Evolutionary conservation across 2,888 invertebrate genomes (phyloP).

Genomic region (Luffia ferchaultella): DNA sequence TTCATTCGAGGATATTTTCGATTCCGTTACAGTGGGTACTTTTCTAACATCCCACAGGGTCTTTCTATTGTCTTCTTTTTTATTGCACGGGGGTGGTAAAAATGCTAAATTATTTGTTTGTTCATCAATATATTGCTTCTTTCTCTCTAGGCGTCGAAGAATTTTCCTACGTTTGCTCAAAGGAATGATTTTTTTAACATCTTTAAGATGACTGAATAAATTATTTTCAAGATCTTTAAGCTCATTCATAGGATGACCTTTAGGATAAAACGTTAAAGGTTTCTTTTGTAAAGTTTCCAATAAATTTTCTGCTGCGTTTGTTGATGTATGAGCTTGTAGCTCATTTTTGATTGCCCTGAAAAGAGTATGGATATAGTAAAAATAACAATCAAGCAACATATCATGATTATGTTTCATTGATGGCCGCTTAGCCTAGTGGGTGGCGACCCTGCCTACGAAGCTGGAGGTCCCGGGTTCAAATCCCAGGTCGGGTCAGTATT

Average conservation of each 20-base stretch:
- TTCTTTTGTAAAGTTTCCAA: constrained; percentile 22
- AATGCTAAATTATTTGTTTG: constrained; percentile 24
- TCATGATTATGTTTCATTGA: not conserved
- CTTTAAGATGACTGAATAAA: constrained; percentile 49
- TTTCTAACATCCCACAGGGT: constrained; percentile 51
- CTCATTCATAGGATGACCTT: constrained; percentile 61
- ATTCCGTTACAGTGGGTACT: constrained; percentile 16
- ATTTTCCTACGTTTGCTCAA: constrained; percentile 52
- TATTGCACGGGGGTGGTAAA: not conserved
- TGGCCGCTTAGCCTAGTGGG: too few relatives aligned
- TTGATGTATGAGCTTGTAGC: constrained; percentile 25
- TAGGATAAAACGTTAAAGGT: constrained; percentile 32
- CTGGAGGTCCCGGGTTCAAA: too few relatives aligned
- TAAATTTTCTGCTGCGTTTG: constrained; percentile 20
- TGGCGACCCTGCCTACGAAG: too few relatives aligned
- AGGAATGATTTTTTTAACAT: constrained; percentile 33
- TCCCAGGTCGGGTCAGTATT: too few relatives aligned
- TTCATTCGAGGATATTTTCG: constrained; percentile 19
- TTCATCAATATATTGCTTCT: constrained; percentile 32
- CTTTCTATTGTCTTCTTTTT: not conserved
- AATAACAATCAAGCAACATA: not conserved
- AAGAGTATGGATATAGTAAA: constrained; percentile 5
- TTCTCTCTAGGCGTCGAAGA: constrained; percentile 49
- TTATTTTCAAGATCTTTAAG: constrained; percentile 54
- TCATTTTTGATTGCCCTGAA: constrained; percentile 21